Evolutionary conservation across 2,797 vertebrate genomes (phyloP), one percentile per base, ranked within the genome.

Genomic region (Catamblyrhynchus diadema): DNA sequence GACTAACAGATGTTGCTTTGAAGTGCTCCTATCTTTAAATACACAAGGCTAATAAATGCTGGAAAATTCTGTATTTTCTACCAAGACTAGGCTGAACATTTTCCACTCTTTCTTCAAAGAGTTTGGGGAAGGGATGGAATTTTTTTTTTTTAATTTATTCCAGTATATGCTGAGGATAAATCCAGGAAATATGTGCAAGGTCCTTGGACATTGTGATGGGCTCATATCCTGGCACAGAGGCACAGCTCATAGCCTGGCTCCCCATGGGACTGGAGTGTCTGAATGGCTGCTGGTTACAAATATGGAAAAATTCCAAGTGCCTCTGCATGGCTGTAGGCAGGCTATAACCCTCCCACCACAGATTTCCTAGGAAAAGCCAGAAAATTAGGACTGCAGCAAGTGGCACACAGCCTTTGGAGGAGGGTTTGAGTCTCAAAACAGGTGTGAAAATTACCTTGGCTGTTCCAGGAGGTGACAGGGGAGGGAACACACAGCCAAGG

Each of bases 1-100:
- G 80, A 95, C 77, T 94, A 95, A 95, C 83, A 93, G 82, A 90
- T 93, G 71, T 21, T 80, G 53, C 88, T 86, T 97, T 94, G 90
- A 95, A 92, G 86, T 93, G 48, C 71, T 90, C 20, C 15, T 91
- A 57, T 93, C 81, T 95, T 95, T 93, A 93, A 94, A 85, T 70
- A 53, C 47, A 84, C 44, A 53, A 81, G 59, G 54, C 44, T 69
- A 90, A 88, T 66, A 90, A 88, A 87, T 82, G n/a, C 57, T 95
- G 90, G 81, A 95, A 93, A 62, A 77, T 23, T 28, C 25, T 45
- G 37, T 48, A 37, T 79, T 93, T 94, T 88, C 64, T 86, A 84
- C 56, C 10, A 57, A 80, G 60, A 24, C 51, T 73, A 62, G n/a
- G 48, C 56, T 85, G 41, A 75, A 86, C 21, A 39, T 86, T 95